Evolutionary conservation across 2,888 invertebrate genomes (phyloP), one percentile per base, ranked within the genome.

Genomic region (Caenorhabditis doughertyi): DNA sequence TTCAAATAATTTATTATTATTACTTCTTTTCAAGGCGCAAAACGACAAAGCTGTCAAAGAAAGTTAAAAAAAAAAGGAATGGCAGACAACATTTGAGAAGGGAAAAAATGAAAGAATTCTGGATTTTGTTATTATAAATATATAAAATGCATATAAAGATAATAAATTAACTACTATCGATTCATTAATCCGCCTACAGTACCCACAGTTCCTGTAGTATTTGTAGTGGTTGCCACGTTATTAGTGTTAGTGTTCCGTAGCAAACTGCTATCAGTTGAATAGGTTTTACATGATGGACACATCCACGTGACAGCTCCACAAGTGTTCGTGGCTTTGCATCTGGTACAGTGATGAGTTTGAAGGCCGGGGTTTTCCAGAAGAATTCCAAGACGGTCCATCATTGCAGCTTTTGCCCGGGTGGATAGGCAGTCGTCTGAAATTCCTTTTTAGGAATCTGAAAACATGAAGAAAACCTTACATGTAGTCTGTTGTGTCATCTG

Each of bases 401-500:
- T 88, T n/a, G 89, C 88, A 0, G 91, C 89, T 68, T 88, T 84
- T 11, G 92, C 91, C 18, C 89, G 72, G 2, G 89, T 88, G 11
- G 90, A 90, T 18, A 92, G 85, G 80, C 91, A 91, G 49, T 92
- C 91, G 64, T 92, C 91, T 91, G 73, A 27, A 86, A 71, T 23
- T 9, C 4, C 11, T 7, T 18, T 21, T 39, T 11, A 35, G 23
- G 11, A 58, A 29, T 29, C 32, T 32, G 13, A 9, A 9, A 13
- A 39, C 16, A 3, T 39, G 7, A 4, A 39, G 39, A 39, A 39
- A 2, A 39, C 3, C 39, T 39, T 27, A 91, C 91, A 91, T 29
- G 91, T 91, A 27, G 87, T 86, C 80, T 91, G 91, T 76, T 91
- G 91, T 18, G 90, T 89, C 91, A 91, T 91, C 64, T 91, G 91